Evolutionary conservation across 2,113 vertebrate genomes (phyloP).

Genomic region (Megaleporinus macrocephalus): DNA sequence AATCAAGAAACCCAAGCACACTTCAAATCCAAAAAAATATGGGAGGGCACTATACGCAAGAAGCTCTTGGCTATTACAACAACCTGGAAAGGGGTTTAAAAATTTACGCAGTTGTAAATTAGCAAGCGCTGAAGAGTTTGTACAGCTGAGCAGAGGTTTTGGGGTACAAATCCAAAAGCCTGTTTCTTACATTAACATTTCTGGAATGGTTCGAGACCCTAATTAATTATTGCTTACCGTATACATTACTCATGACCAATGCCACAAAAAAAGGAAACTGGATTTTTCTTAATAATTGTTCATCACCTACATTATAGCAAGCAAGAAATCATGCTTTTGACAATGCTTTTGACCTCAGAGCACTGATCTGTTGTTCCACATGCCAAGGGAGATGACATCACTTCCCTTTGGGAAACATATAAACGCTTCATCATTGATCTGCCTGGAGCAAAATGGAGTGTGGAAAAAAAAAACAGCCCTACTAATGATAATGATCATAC

Average conservation of each 20-base stretch:
- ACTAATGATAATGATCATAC: conserved; percentile 75
- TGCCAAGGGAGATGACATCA: conserved; percentile 67
- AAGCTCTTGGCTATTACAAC: background rate
- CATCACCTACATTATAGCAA: conserved; percentile 5
- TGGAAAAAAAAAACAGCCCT: conserved; percentile 43
- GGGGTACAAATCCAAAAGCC: background rate
- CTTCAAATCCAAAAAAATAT: conserved; percentile 1
- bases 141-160: background rate
- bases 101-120: background rate
- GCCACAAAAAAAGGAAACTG: conserved; percentile 4
- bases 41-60: background rate
- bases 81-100: background rate
- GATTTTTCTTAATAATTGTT: background rate
- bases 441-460: conserved; percentile 56
- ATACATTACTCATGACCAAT: background rate
- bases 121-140: background rate
- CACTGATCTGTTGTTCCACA: conserved; percentile 50
- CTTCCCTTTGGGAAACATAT: conserved; percentile 62
- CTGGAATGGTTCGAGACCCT: background rate
- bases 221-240: background rate
- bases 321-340: conserved; percentile 31
- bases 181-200: background rate
- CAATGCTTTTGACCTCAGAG: conserved; percentile 59
- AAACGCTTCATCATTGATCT: conserved; percentile 57
- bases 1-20: conserved; percentile 16